A percentile compares a stretch with the other conserved stretches of the same genome.
phyloP scores from a whole-genome alignment of 2,797 vertebrate species.

The Geotria australis region DNA sequence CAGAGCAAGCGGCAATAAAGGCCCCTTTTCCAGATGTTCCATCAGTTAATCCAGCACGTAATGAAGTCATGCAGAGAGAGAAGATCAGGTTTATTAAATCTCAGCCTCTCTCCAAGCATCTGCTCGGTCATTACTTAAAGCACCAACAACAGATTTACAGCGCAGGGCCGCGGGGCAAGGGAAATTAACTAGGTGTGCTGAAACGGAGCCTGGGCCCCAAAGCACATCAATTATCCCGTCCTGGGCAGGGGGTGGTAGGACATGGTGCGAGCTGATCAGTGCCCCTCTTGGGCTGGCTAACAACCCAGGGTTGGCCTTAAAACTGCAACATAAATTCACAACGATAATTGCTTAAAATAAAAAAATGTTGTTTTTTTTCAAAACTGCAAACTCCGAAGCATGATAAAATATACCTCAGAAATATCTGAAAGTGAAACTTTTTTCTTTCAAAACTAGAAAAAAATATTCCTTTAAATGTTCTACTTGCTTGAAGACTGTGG shows the following conservation, averaged over 20 bases:
- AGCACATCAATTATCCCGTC: not conserved
- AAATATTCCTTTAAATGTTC: no score
- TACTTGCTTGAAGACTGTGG: no score
- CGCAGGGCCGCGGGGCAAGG: not conserved
- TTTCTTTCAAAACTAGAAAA: no score
- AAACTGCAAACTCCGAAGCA: no score
- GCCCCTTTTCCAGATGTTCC: not conserved
- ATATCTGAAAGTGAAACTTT: no score
- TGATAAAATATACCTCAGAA: no score
- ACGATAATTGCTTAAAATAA: no score
- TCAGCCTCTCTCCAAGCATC: not conserved
- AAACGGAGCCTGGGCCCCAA: not conserved
- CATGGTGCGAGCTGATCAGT: no score
- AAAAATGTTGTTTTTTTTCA: no score
- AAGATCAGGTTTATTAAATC: not conserved
- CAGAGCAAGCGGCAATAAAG: not conserved
- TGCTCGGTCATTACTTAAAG: not conserved
- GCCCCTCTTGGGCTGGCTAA: no score
- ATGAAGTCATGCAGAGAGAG: not conserved
- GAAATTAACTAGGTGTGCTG: not conserved
- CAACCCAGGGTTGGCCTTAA: no score
- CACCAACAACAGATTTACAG: not conserved
- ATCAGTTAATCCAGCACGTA: not conserved
- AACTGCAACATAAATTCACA: no score
- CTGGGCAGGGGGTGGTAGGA: not conserved